These are phyloP conservation scores for Brenthis daphne DNA, from an alignment of 2,888 invertebrate species.

Conservation along the genomic window DNA sequence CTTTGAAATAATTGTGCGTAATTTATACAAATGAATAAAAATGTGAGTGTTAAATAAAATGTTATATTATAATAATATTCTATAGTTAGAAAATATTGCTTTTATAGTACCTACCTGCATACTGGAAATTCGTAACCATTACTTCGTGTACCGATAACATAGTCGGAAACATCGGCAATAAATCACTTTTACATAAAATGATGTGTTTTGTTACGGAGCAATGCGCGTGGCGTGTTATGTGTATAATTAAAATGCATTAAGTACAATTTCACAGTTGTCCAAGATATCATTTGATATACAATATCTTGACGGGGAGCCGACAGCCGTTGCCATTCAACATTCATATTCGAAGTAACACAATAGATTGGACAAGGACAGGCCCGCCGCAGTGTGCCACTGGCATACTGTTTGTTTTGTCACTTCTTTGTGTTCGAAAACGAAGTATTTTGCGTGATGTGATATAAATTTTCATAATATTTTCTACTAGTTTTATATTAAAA, in stretches of 20 bases:
- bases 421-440: slow-evolving; percentile 52
- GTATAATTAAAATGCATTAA: slow-evolving; percentile 7
- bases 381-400: slow-evolving; percentile 38
- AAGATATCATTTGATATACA: slow-evolving; percentile 18
- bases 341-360: slow-evolving; percentile 49
- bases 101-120: neutral
- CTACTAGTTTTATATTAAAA: no score
- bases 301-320: slow-evolving; percentile 29
- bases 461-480: neutral
- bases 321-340: slow-evolving; percentile 29
- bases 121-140: neutral
- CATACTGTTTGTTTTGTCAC: slow-evolving; percentile 49
- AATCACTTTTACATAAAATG: slow-evolving; percentile 21
- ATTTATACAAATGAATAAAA: neutral
- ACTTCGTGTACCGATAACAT: slow-evolving; percentile 3
- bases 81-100: slow-evolving; percentile 1
- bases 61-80: neutral
- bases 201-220: slow-evolving; percentile 17
- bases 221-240: slow-evolving; percentile 12
- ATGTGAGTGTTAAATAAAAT: neutral
- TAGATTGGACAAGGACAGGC: slow-evolving; percentile 57
- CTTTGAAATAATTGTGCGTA: neutral
- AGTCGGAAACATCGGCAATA: slow-evolving; percentile 18
- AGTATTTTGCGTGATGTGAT: slow-evolving; percentile 8
- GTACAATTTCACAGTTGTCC: slow-evolving; percentile 7